Evolutionary conservation across 2,888 invertebrate genomes (phyloP).

Genomic region (Cyclophora punctaria): DNA sequence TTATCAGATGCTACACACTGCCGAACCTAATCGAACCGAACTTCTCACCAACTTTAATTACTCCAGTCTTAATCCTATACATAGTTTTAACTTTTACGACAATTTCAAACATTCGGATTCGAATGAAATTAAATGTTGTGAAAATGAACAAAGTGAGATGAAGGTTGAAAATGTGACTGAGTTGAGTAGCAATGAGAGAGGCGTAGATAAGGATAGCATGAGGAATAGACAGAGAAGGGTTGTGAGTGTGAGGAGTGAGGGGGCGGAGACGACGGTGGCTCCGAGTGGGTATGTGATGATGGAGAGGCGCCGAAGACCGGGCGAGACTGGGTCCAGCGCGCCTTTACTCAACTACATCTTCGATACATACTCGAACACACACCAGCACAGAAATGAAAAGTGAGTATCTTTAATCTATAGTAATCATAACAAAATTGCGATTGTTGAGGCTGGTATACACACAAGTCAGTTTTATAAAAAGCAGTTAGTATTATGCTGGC

Average conservation of each 20-base stretch:
- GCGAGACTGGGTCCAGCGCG: constrained; percentile 61
- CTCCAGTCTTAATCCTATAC: constrained; percentile 35
- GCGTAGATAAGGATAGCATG: constrained; percentile 26
- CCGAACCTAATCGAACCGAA: constrained; percentile 40
- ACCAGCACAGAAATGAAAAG: constrained; percentile 64
- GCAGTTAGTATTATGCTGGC: too few relatives aligned
- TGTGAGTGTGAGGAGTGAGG: constrained; percentile 38
- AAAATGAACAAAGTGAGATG: constrained; percentile 6
- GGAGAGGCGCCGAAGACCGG: constrained; percentile 52
- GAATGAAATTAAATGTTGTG: constrained; percentile 1
- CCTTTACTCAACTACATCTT: constrained; percentile 66
- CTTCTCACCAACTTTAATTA: constrained; percentile 36
- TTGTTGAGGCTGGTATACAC: too few relatives aligned
- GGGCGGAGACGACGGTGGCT: constrained; percentile 27
- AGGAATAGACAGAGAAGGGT: constrained; percentile 45
- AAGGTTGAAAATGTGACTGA: constrained; percentile 17
- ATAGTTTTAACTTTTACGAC: constrained; percentile 35
- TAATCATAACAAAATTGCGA: too few relatives aligned
- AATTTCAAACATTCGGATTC: constrained; percentile 18
- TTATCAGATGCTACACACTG: constrained; percentile 60
- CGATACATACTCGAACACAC: constrained; percentile 62
- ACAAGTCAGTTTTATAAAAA: too few relatives aligned
- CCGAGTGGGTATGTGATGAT: constrained; percentile 30
- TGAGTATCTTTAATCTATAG: constrained; percentile 30
- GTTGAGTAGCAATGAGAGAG: constrained; percentile 2